These are phyloP conservation scores for Salticus scenicus DNA, from an alignment of 2,888 invertebrate genomes.

Conservation along the genomic window DNA sequence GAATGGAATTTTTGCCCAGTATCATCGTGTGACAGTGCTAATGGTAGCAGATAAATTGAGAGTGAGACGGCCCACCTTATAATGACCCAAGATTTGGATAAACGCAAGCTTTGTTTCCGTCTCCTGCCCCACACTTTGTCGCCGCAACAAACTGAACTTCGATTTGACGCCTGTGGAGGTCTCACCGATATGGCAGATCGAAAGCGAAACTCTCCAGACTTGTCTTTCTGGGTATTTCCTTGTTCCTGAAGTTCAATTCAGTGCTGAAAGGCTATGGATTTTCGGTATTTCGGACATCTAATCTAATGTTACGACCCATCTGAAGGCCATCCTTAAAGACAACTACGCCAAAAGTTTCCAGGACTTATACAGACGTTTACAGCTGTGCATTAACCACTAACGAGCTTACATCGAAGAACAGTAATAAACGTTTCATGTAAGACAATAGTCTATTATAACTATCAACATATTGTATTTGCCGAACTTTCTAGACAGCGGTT, in stretches of 20 bases:
- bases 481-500: slow-evolving; percentile 14
- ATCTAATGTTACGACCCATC: not conserved
- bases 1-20: not conserved
- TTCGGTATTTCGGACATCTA: not conserved
- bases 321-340: not conserved
- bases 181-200: not conserved
- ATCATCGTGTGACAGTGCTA: slow-evolving; percentile 7
- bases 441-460: not conserved
- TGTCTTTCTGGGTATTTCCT: not conserved
- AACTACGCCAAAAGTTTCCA: not conserved
- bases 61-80: not conserved
- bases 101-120: not conserved
- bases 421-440: not conserved
- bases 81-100: not conserved
- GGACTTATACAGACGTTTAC: slow-evolving; percentile 14
- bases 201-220: not conserved
- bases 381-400: not conserved
- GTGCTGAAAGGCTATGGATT: not conserved
- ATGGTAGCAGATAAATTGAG: slow-evolving; percentile 9
- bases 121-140: not conserved
- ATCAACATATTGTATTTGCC: slow-evolving; percentile 7
- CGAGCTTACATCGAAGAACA: slow-evolving; percentile 8
- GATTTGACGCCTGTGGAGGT: not conserved
- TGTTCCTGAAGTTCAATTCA: slow-evolving; percentile 1
- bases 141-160: not conserved